Conservation (phyloP, 2,797 vertebrate species). For the Acanthurus lineatus region DNA sequence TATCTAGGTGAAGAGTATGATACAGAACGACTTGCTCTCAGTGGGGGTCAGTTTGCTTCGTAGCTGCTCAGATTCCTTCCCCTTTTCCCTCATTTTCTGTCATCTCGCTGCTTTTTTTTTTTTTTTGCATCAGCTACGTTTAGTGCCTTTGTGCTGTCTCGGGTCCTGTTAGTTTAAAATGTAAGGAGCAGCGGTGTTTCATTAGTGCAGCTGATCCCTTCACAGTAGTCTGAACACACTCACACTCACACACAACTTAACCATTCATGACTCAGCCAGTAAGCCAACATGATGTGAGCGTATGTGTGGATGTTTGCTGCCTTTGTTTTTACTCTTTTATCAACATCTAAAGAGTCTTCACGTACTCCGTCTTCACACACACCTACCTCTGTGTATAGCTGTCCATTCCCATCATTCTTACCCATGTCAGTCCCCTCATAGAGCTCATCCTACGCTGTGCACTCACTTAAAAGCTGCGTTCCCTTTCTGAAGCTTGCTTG, state of each 20-base stretch:
- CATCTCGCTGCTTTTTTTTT: neutral
- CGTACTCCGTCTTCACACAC: slow-evolving; percentile 29
- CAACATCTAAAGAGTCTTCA: slow-evolving; percentile 53
- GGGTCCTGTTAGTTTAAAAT: slow-evolving; percentile 45
- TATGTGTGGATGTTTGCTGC: slow-evolving; percentile 23
- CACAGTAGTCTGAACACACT: slow-evolving; percentile 23
- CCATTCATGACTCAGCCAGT: slow-evolving; percentile 42
- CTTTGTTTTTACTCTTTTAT: slow-evolving; percentile 55
- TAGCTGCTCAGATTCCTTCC: slow-evolving; percentile 11
- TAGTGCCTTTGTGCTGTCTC: slow-evolving; percentile 28
- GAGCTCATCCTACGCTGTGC: slow-evolving; percentile 12
- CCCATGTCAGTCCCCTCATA: neutral
- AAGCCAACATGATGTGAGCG: slow-evolving; percentile 20
- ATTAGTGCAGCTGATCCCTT: slow-evolving; percentile 28
- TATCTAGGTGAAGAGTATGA: slow-evolving; percentile 20
- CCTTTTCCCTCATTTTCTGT: neutral
- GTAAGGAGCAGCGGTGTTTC: slow-evolving; percentile 30
- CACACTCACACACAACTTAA: slow-evolving; percentile 3
- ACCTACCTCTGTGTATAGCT: slow-evolving; percentile 44
- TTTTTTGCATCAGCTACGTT: neutral
- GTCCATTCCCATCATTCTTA: slow-evolving; percentile 53
- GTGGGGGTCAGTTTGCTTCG: slow-evolving; percentile 23
- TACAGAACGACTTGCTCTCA: slow-evolving; percentile 8
- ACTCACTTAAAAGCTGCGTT: slow-evolving; percentile 34
- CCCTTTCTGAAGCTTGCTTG: slow-evolving; percentile 18